These are phyloP conservation scores for Agonopterix alstromeriana DNA, from an alignment of 2,888 invertebrate genomes.

Conservation along the genomic window DNA sequence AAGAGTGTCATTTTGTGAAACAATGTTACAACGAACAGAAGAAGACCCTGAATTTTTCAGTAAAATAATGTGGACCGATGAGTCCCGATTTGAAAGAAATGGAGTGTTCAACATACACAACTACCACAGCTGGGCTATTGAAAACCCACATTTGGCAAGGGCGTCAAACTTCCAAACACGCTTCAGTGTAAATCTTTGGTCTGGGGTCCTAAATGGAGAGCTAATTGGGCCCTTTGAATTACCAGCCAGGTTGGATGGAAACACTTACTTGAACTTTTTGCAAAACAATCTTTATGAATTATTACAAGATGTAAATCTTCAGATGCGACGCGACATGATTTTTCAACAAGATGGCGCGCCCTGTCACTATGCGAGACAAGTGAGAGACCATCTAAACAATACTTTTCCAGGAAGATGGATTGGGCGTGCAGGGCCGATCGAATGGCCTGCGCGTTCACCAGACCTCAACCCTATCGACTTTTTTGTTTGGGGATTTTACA, in stretches of 20 bases:
- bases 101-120: constrained; percentile 20
- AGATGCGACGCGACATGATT: constrained; percentile 2
- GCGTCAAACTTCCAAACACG: constrained; percentile 10
- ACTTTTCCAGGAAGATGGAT: constrained; percentile 14
- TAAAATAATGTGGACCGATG: constrained; percentile 18
- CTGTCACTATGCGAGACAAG: constrained; percentile 1
- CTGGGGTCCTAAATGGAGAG: constrained; percentile 9
- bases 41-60: constrained; percentile 15
- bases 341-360: constrained; percentile 8
- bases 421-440: constrained; percentile 11
- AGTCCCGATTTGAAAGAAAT: constrained; percentile 14
- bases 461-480: constrained; percentile 13
- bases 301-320: constrained; percentile 4
- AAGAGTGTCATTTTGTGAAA: constrained; percentile 4
- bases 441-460: constrained; percentile 14
- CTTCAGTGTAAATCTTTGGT: constrained; percentile 12
- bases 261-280: constrained; percentile 1
- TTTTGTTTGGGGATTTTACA: constrained; percentile 11
- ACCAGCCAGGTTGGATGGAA: constrained; percentile 2
- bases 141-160: constrained; percentile 12
- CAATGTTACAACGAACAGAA: constrained; percentile 9
- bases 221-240: constrained; percentile 10
- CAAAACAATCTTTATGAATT: background rate
- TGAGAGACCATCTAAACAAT: constrained; percentile 7
- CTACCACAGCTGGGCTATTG: constrained; percentile 17